A percentile compares a stretch with the other conserved stretches of the same genome.
These are phyloP conservation scores for Drosophila lini DNA, from an alignment of 1,140 invertebrate species.

Conservation along the genomic window DNA sequence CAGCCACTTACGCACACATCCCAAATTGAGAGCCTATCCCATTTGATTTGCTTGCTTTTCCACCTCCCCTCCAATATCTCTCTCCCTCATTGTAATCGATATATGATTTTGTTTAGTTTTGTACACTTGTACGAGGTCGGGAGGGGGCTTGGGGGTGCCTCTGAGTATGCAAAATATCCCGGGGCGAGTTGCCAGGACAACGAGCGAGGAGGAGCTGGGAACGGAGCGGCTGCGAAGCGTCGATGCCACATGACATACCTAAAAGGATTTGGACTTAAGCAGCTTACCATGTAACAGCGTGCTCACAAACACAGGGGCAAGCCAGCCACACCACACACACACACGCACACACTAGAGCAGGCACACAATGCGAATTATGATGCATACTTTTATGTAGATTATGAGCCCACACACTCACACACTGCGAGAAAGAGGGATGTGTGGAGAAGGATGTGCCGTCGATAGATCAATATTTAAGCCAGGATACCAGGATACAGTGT, in stretches of 20 bases:
- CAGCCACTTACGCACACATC: conserved; percentile 21
- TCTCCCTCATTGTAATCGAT: conserved; percentile 62
- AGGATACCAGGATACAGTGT: not conserved
- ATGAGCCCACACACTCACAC: conserved; percentile 39
- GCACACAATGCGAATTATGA: conserved; percentile 44
- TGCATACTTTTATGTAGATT: conserved; percentile 79
- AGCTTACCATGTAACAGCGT: conserved; percentile 72
- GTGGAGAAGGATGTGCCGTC: conserved; percentile 1
- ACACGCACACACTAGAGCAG: conserved; percentile 7
- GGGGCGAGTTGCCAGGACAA: conserved; percentile 64
- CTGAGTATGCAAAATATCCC: conserved; percentile 65
- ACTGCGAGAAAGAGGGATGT: conserved; percentile 23
- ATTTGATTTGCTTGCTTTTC: conserved; percentile 53
- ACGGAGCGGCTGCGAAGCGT: conserved; percentile 28
- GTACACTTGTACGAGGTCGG: conserved; percentile 17
- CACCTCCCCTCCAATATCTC: not conserved
- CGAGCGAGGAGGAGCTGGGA: conserved; percentile 10
- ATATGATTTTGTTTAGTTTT: conserved; percentile 79
- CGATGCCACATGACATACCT: conserved; percentile 75
- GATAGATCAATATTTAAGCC: conserved; percentile 27
- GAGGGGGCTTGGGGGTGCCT: not conserved
- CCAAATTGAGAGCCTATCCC: conserved; percentile 41
- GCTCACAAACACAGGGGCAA: conserved; percentile 31
- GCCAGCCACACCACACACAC: conserved; percentile 6
- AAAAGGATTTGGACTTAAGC: conserved; percentile 78